These are phyloP conservation scores for Euleptes europaea DNA, from an alignment of 2,113 vertebrate species.

Conservation along the genomic window DNA sequence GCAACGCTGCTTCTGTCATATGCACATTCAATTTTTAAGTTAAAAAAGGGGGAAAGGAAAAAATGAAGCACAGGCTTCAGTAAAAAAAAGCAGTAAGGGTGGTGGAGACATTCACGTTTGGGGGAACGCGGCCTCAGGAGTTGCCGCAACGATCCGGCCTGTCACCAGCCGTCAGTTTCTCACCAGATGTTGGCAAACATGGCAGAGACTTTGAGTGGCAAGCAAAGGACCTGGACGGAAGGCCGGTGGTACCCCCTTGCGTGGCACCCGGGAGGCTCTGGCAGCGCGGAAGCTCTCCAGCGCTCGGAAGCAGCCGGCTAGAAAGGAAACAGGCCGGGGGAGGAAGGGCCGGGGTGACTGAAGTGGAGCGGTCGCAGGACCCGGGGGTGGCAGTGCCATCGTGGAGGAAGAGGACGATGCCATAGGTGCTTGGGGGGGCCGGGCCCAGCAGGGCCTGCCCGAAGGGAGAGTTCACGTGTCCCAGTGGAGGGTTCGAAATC, in stretches of 20 bases:
- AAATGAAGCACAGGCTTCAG: not conserved
- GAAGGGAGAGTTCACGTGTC: conserved; percentile 36
- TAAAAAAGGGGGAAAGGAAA: not conserved
- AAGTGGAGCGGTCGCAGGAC: conserved; percentile 26
- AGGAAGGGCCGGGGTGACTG: not conserved
- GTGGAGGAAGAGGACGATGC: conserved; percentile 73
- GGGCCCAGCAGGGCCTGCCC: conserved; percentile 41
- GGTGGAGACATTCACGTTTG: not conserved
- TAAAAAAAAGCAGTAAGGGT: not conserved
- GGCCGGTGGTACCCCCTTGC: conserved; percentile 27
- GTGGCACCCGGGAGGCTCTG: conserved; percentile 61
- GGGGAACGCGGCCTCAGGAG: not conserved
- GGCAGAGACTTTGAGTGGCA: not conserved
- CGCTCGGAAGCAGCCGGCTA: conserved; percentile 16
- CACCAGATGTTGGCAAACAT: not conserved
- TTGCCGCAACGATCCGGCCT: rapidly evolving
- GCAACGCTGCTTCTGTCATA: not conserved
- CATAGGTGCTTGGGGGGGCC: conserved; percentile 47
- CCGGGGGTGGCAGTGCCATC: conserved; percentile 49
- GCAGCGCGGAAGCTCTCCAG: conserved; percentile 52
- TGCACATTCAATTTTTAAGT: not conserved
- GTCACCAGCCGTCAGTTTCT: not conserved
- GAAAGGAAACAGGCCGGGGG: not conserved
- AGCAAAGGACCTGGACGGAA: too few species aligned
- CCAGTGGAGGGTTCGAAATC: conserved; percentile 78